Evolutionary conservation across 2,888 invertebrate genomes (phyloP).

Genomic region (Mimas tiliae): DNA sequence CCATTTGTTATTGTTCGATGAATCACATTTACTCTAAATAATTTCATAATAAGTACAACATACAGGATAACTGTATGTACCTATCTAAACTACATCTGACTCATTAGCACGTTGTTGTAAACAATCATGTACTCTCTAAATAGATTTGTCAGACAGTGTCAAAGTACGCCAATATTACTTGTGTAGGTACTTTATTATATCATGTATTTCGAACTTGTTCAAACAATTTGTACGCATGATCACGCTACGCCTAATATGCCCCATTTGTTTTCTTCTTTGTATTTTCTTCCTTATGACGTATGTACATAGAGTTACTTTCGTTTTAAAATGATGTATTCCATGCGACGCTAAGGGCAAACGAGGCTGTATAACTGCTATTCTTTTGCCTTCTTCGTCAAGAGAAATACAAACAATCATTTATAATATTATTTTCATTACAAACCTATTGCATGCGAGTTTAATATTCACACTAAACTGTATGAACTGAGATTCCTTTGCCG

Average conservation of each 20-base stretch:
- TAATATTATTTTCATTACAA: too few species aligned
- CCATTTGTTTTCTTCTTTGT: too few species aligned
- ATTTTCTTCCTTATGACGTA: too few species aligned
- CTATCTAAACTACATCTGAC: background rate
- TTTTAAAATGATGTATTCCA: background rate
- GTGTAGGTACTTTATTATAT: background rate
- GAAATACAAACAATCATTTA: too few species aligned
- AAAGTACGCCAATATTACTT: conserved; percentile 3
- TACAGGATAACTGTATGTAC: background rate
- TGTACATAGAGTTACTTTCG: too few species aligned
- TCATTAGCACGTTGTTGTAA: background rate
- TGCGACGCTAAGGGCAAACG: background rate
- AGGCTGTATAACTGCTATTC: background rate
- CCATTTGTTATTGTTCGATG: background rate
- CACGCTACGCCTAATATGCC: too few species aligned
- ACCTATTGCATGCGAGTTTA: too few species aligned
- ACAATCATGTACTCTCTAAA: background rate
- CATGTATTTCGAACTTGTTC: too few species aligned
- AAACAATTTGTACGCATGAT: too few species aligned
- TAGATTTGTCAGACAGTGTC: conserved; percentile 11
- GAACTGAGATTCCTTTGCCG: too few species aligned
- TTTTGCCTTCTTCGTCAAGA: background rate
- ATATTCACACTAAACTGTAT: too few species aligned
- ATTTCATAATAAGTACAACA: background rate
- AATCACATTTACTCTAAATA: background rate